A percentile compares a stretch with the other conserved stretches of the same genome.
Evolutionary conservation across 2,113 vertebrate species (phyloP).

Genomic region (Parus major): DNA sequence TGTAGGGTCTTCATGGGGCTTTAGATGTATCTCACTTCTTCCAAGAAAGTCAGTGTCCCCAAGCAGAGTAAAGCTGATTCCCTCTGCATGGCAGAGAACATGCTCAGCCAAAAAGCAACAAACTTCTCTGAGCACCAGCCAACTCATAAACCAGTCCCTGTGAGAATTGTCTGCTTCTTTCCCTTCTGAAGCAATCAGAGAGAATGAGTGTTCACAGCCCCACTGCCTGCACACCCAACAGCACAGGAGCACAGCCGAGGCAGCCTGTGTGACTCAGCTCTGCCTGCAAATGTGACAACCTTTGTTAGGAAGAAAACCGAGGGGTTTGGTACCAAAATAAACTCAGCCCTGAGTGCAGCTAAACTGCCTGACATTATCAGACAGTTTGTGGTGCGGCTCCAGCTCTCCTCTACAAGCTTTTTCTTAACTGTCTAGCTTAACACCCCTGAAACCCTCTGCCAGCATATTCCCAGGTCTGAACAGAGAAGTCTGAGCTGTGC

Average conservation of each 20-base stretch:
- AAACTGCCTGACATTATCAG: background rate
- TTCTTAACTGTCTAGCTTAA: background rate
- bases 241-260: background rate
- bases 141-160: background rate
- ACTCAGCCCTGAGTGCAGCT: background rate
- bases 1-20: background rate
- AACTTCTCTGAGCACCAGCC: background rate
- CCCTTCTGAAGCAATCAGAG: background rate
- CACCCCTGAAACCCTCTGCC: background rate
- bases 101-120: background rate
- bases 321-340: background rate
- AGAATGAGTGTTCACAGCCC: background rate
- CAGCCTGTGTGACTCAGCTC: background rate
- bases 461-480: background rate
- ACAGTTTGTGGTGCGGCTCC: background rate
- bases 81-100: background rate
- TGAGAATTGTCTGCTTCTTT: background rate
- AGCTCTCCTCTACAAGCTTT: background rate
- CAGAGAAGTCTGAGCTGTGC: background rate
- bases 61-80: background rate
- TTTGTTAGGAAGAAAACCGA: background rate
- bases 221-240: background rate
- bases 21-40: background rate
- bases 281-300: background rate
- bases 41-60: background rate